Evolutionary conservation across 2,888 invertebrate species (phyloP), one percentile per base, ranked within the genome.

Genomic region (Celastrina argiolus): DNA sequence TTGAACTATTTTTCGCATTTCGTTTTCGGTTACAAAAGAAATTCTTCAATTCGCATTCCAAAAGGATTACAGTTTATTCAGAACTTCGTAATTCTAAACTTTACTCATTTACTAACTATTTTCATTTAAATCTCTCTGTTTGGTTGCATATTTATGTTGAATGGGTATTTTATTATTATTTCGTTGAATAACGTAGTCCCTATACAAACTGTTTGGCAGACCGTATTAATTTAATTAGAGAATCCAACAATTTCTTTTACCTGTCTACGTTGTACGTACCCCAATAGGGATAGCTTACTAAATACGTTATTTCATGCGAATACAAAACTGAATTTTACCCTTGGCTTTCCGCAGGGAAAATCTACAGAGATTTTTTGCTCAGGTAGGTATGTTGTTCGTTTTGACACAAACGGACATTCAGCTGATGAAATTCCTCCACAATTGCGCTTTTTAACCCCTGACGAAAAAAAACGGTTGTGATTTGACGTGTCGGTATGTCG

Each of bases 181-280:
- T 22, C 22, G 14, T 12, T 51, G 22, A 51, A 18, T 45, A 36
- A 14, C 61, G 36, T 39, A 1, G 12, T 36, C 59, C 18, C 39
- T 61, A 34, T 61, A 39, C 18, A 61, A 39, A 69, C 74, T 45
- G 67, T 67, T 58, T 66, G 64, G 64, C 65, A 65, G 61, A 69
- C 66, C 67, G 67, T 56, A 66, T 58, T 64, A 69, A 67, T 69
- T 69, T 69, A 69, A 69, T 67, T 66, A 67, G 63, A 69, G 65
- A 64, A 64, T 65, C 45, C 65, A 66, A 61, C 61, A 61, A 61
- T 61, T 61, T 61, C 22, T 61, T 61, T 61, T 14, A 39, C 34
- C 39, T 22, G 22, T 36, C 31, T 39, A 39, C 39, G 4, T 18
- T 36, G 16, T 39, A 39, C 39, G 4, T 18, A 61, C 26, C 51